These are phyloP conservation scores for Oxyteleia sp. DNA, from an alignment of 2,888 invertebrate species.

Conservation along the genomic window DNA sequence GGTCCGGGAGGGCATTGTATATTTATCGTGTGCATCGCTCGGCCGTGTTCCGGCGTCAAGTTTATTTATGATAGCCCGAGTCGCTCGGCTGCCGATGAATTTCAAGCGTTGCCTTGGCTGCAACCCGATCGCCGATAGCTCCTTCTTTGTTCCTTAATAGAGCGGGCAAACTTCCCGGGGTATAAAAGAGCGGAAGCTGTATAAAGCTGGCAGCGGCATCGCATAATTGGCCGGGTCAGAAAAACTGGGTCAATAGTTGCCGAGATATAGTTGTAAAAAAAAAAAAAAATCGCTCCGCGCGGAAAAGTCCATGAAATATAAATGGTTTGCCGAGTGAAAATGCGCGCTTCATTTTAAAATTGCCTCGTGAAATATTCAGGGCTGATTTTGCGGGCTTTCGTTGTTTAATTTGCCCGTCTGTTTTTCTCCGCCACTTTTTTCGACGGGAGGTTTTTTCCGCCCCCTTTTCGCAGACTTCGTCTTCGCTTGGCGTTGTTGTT, in stretches of 20 bases:
- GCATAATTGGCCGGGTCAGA: conserved; percentile 68
- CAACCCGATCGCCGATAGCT: conserved; percentile 56
- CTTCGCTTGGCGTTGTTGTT: conserved; percentile 2
- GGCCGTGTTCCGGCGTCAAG: conserved; percentile 80
- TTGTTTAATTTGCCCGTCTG: conserved; percentile 28
- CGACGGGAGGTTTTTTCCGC: not conserved
- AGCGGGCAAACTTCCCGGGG: conserved; percentile 19
- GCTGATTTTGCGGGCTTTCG: conserved; percentile 30
- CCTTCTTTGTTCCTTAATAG: conserved; percentile 39
- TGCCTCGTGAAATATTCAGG: conserved; percentile 38
- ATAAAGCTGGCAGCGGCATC: conserved; percentile 6
- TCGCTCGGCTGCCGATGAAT: conserved; percentile 75
- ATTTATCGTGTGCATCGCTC: conserved; percentile 80
- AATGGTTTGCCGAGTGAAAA: conserved; percentile 26
- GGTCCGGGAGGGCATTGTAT: conserved; percentile 77
- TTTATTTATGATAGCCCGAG: conserved; percentile 83
- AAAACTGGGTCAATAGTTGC: conserved; percentile 77
- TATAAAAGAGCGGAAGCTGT: conserved; percentile 31
- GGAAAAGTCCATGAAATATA: conserved; percentile 34
- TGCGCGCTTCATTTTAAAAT: conserved; percentile 51
- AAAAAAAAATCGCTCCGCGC: conserved; percentile 19
- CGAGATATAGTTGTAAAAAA: conserved; percentile 28
- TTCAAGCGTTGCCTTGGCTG: conserved; percentile 69
- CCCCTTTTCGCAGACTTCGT: not conserved
- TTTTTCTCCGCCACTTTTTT: conserved; percentile 19